A percentile compares a stretch with the other conserved stretches of the same genome.
phyloP scores from a whole-genome alignment of 2,113 vertebrate genomes.

The Gallinago jamesoni region DNA sequence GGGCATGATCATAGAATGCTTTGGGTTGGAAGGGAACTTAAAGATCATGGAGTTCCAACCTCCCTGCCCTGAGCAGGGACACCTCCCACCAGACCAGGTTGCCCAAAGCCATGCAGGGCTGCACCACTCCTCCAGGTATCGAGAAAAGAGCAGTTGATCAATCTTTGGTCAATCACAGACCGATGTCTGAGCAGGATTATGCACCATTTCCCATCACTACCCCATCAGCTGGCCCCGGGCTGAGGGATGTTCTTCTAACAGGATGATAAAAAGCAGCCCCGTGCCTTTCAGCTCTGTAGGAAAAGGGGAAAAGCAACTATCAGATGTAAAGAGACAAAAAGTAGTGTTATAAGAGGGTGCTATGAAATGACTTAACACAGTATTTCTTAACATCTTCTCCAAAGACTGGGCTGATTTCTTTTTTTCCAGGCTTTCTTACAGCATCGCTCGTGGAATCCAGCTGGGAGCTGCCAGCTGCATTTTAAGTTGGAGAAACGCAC shows the following conservation, averaged over 20 bases:
- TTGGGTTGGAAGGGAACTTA: too few species aligned
- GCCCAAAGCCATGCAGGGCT: background rate
- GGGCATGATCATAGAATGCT: too few species aligned
- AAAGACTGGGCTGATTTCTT: background rate
- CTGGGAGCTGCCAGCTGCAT: background rate
- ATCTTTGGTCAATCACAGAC: background rate
- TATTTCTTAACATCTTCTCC: background rate
- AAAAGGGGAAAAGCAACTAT: background rate
- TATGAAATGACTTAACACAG: too few species aligned
- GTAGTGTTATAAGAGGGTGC: background rate
- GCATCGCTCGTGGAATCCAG: background rate
- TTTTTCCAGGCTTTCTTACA: background rate
- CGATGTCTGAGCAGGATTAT: background rate
- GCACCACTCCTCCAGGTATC: background rate
- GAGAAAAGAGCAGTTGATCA: background rate
- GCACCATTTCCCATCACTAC: accelerated
- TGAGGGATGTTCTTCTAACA: background rate
- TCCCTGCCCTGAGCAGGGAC: too few species aligned
- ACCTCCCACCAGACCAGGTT: too few species aligned
- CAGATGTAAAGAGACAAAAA: background rate
- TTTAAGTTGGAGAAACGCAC: accelerated
- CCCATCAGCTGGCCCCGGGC: background rate
- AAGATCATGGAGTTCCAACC: too few species aligned
- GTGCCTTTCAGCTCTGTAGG: background rate
- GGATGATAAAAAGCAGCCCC: background rate